A percentile compares a stretch with the other conserved stretches of the same genome.
Conservation (phyloP, 2,797 vertebrate species). For the Megalops cyprinoides region DNA sequence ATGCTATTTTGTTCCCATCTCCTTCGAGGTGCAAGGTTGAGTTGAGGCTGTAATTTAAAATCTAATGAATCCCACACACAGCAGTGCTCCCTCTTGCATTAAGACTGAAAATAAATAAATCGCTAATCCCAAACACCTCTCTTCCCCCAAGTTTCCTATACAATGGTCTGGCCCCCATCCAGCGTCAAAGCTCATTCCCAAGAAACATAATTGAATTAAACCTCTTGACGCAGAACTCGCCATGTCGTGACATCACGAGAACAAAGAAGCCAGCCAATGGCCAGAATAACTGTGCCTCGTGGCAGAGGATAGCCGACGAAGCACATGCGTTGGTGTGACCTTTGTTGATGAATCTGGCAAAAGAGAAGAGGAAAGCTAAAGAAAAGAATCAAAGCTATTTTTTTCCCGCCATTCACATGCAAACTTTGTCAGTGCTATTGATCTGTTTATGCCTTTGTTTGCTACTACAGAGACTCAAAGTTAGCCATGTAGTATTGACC, state of each 20-base stretch:
- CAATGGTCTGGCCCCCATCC: background rate
- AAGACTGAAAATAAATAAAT: background rate
- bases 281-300: background rate
- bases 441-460: background rate
- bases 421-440: background rate
- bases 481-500: background rate
- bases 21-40: background rate
- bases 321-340: too few species aligned
- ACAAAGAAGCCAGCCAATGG: background rate
- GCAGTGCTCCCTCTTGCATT: background rate
- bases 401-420: background rate
- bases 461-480: background rate
- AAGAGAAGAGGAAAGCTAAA: background rate
- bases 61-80: background rate
- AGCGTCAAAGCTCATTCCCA: background rate
- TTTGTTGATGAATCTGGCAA: background rate
- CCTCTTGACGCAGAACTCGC: background rate
- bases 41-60: background rate
- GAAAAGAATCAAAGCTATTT: background rate
- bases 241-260: background rate
- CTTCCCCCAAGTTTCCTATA: background rate
- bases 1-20: background rate
- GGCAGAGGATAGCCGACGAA: too few species aligned
- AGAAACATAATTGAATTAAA: background rate
- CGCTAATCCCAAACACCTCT: background rate